Evolutionary conservation across 1,140 invertebrate genomes (phyloP), one percentile per base, ranked within the genome.

Genomic region (Hycleus cichorii): DNA sequence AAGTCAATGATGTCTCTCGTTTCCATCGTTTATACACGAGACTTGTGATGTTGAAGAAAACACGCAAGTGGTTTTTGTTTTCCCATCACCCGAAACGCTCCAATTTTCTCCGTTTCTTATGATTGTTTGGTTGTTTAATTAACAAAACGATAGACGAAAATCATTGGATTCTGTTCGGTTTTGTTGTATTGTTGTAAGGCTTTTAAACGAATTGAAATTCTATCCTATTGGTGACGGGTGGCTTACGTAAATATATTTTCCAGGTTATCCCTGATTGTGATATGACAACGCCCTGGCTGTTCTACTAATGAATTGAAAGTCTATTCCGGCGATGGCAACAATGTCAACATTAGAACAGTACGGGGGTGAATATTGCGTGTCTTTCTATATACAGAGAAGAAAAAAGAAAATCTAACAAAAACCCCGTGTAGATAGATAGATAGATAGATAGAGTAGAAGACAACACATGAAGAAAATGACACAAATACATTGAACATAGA

Each of bases 231-330:
- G 32, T 7, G 7, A 32, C 7, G 32, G 32, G 32, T 32, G 44
- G 39, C 62, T 52, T 62, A 67, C 64, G 66, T 67, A 64, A 67
- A 65, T 65, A 65, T 64, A 63, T 62, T 58, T 67, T 67, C 62
- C 64, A 67, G 66, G 66, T 64, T 53, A 59, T 64, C 64, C 32
- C 63, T 63, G 64, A 63, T 64, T 60, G 63, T 39, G 53, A 53
- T 56, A 53, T 49, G 54, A 56, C 55, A 57, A 60, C 58, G 55
- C 56, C 60, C 63, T 53, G 52, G 32, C 7, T 7, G 32, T 32
- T 32, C 32, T 32, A 49, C 67, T 72, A 72, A 72, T 72, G 69
- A 72, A 72, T 72, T 69, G 69, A 69, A 72, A 70, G 64, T 68
- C 64, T 68, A 68, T 69, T 69, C 69, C 64, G 64, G 57, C 58